Base-by-base conservation (phyloP, 2,888 invertebrate genomes). In the Parnassius orleans region DNA sequence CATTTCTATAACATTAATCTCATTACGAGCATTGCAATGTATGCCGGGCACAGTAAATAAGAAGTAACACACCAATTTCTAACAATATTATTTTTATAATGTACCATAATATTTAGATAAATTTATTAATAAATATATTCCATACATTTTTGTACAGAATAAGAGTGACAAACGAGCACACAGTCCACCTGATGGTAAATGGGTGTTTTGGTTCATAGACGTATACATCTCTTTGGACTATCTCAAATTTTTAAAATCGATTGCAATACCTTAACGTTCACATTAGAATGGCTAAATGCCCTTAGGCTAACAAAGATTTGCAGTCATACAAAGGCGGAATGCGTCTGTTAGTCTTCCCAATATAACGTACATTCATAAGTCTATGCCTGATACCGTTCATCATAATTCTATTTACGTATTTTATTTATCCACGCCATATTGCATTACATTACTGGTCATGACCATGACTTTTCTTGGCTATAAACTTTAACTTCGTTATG, bases 381-480 rank as follows among this genome's bases (percentile, higher is more conserved):
- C 57, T 11, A 53, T 19, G 19, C 48, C 24, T 44, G 61, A 33
- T 43, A 44, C 43, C 41, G 14, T 44, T 11, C 43, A 53, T 57
- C 53, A 57, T 57, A 57, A 57, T 57, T 62, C 48, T 46, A 62
- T 48, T 53, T 53, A 41, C 33, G 33, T 33, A 48, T 11, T 53
- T 53, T n/a, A 57, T 53, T 57, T 57, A 62, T 57, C 53, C 33
- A 57, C 53, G 42, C 55, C 55, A 61, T 9, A 53, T 43, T 57
- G 48, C 10, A 57, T 33, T 57, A 53, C 43, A 10, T 19, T 57
- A 57, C 43, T 62, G 41, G 48, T 57, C 61, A 14, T 57, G 53
- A 57, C 57, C 53, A 53, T 62, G 61, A 62, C 53, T 43, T 47
- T 53, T 57, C 43, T 44, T 53, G n/a, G 14, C 14, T 48, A 47